Evolutionary conservation across 2,113 vertebrate genomes (phyloP).

Genomic region (cattle (Bos taurus)): ARS-UCD2.0 NC_037334.1:61794501-61795000

Average conservation of each 20-base stretch:
- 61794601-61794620: not conserved
- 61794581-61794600: not conserved
- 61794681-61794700: not conserved
- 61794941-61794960: not conserved
- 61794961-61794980: not conserved
- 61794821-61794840: not conserved
- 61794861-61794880: not conserved
- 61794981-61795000: not conserved
- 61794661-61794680: not conserved
- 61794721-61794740: not conserved
- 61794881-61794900: not conserved
- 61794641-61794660: not conserved
- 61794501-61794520: slow-evolving; percentile 1
- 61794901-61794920: not conserved
- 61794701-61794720: not conserved
- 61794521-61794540: not conserved
- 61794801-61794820: not conserved
- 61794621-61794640: not conserved
- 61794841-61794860: too few relatives aligned
- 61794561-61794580: accelerated
- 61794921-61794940: not conserved
- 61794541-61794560: not conserved
- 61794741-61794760: not conserved
- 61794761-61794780: not conserved
- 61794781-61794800: not conserved